Percentiles rank a stretch among this genome's conserved stretches.
Evolutionary conservation across 2,797 vertebrate genomes (phyloP).

Genomic region (Loriculus beryllinus): DNA sequence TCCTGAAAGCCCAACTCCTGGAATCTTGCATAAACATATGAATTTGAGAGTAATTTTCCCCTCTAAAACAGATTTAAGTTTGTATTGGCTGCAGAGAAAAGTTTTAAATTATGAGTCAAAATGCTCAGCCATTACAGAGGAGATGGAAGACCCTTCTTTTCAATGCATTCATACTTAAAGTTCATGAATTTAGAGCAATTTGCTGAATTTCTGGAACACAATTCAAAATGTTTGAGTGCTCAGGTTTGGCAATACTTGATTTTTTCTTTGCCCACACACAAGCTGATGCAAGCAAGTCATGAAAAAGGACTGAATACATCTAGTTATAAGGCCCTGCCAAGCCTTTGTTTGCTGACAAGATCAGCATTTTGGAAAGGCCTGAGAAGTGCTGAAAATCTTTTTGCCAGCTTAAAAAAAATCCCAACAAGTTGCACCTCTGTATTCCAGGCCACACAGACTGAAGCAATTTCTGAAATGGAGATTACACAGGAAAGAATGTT

Average conservation of each 20-base stretch:
- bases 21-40: background rate
- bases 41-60: background rate
- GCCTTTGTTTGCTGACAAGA: slow-evolving; percentile 24
- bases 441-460: slow-evolving; percentile 44
- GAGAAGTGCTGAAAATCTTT: background rate
- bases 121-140: background rate
- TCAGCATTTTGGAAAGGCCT: slow-evolving; percentile 18
- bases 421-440: background rate
- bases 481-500: background rate
- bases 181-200: background rate
- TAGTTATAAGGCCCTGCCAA: background rate
- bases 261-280: background rate
- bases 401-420: background rate
- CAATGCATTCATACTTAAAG: background rate
- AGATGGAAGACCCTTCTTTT: background rate
- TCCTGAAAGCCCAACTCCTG: background rate
- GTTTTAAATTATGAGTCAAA: background rate
- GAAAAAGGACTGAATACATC: background rate
- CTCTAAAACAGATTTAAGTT: background rate
- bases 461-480: slow-evolving; percentile 23
- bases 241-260: background rate
- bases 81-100: background rate
- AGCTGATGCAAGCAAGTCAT: background rate
- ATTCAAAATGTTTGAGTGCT: background rate
- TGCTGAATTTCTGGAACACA: background rate